Base-by-base conservation (phyloP, 2,888 invertebrate species). In the Cetonia aurata region DNA sequence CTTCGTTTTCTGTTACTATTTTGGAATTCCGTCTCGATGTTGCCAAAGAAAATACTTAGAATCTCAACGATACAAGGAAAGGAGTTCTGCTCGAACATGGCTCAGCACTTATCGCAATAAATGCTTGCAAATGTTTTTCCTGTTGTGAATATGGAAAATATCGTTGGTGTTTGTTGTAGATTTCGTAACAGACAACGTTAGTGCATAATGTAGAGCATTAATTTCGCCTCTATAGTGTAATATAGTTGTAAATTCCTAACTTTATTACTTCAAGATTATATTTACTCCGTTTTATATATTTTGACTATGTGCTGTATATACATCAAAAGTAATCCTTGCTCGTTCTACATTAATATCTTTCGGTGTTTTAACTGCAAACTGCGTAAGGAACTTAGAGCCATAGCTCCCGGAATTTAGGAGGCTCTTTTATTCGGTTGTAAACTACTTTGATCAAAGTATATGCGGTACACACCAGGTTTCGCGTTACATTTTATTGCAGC, bases 41-140 rank as follows among this genome's bases (percentile, higher is more conserved):
- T 52, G 52, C 52, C 52, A 52, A 52, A 52, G 52, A 52, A 52
- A 52, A 52, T 52, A 52, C 25, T 52, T 52, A 19, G 9, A 52
- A 19, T 52, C 25, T 25, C 19, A 9, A 1, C 25, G 52, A 52
- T 17, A 52, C 25, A 52, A 52, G 4, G 52, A n/a, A n/a, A 52
- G 25, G 17, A 25, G 25, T 10, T 17, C 9, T 8, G 25, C 52
- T 25, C 1, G 12, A 52, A 52, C 52, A 52, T 17, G 25, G 25
- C 25, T 17, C 19, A 52, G 52, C 52, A 52, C 52, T 52, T 52
- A 52, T 25, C 52, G 52, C 25, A 25, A 19, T 25, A 52, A 52
- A 52, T 19, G 52, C 9, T 9, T 17, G 52, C 37, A 37, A 37
- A 37, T 37, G 37, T 8, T 37, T 37, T 37, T 37, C 1, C 2